A percentile compares a stretch with the other conserved stretches of the same genome.
phyloP scores from a whole-genome alignment of 2,888 invertebrate genomes.

The Caradrina clavipalpis region DNA sequence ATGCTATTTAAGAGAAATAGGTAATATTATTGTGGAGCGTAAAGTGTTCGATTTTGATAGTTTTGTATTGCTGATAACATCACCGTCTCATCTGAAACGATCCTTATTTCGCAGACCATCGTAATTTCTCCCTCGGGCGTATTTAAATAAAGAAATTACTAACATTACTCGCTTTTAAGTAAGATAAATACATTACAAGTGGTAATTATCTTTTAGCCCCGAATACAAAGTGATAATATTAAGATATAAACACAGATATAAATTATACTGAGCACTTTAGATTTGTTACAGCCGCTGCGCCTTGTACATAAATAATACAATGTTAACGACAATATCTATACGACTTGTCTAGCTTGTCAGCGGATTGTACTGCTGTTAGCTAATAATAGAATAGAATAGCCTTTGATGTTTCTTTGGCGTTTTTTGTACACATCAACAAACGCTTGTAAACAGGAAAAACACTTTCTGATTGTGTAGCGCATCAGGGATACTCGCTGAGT shows the following conservation, averaged over 20 bases:
- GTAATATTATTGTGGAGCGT: neutral
- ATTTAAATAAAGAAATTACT: constrained; percentile 55
- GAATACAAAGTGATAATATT: constrained; percentile 52
- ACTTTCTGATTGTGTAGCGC: too few relatives aligned
- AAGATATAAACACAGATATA: constrained; percentile 61
- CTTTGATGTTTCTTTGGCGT: too few relatives aligned
- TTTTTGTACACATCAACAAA: too few relatives aligned
- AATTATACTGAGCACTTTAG: constrained; percentile 55
- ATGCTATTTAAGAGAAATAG: too few relatives aligned
- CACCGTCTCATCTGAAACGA: neutral
- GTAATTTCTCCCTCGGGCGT: constrained; percentile 41
- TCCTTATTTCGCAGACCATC: constrained; percentile 20
- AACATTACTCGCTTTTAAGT: constrained; percentile 53
- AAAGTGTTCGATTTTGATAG: neutral
- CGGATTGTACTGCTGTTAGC: too few relatives aligned
- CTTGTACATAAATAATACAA: constrained; percentile 33
- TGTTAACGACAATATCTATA: neutral
- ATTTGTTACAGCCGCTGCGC: constrained; percentile 30
- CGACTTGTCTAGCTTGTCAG: neutral
- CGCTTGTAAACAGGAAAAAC: too few relatives aligned
- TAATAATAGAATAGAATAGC: too few relatives aligned
- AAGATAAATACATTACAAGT: constrained; percentile 57
- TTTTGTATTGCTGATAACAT: neutral
- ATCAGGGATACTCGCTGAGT: too few relatives aligned
- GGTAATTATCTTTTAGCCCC: constrained; percentile 56